Conservation (phyloP, 2,888 invertebrate genomes). For the Crocallis elinguaria region DNA sequence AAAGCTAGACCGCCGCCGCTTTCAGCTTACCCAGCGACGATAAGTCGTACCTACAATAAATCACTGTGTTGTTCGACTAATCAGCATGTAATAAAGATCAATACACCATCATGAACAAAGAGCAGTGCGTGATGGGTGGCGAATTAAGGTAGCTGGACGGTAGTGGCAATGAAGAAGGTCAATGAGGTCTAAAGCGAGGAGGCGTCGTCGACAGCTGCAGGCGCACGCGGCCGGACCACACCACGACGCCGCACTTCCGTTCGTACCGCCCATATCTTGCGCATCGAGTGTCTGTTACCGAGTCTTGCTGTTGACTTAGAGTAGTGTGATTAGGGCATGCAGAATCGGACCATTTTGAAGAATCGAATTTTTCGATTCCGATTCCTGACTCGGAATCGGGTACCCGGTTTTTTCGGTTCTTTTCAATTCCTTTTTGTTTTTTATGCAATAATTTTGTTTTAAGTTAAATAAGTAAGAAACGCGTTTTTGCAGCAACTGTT, state of each 20-base stretch:
- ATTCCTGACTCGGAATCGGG: no score
- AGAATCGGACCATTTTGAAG: no score
- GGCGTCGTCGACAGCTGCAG: constrained; percentile 43
- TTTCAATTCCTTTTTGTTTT: no score
- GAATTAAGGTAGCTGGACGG: constrained; percentile 11
- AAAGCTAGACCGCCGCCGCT: constrained; percentile 72
- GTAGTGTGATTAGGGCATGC: no score
- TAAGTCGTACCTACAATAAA: constrained; percentile 44
- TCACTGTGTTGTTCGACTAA: constrained; percentile 45
- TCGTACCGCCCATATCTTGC: constrained; percentile 76
- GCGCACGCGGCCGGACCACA: constrained; percentile 28
- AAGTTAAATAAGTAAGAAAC: no score
- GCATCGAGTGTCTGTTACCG: constrained; percentile 78
- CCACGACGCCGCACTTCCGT: constrained; percentile 56
- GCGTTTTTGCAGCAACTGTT: no score
- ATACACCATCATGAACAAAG: constrained; percentile 41
- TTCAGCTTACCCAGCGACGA: constrained; percentile 67
- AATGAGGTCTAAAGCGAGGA: constrained; percentile 34
- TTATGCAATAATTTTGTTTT: no score
- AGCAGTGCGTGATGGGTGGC: not conserved
- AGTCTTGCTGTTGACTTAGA: constrained; percentile 81
- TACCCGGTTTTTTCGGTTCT: no score
- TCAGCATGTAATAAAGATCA: constrained; percentile 47
- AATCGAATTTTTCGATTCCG: no score
- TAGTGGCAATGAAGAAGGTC: constrained; percentile 13